Evolutionary conservation across 2,797 vertebrate species (phyloP), one percentile per base, ranked within the genome.

Genomic region (Lacerta bilineata): DNA sequence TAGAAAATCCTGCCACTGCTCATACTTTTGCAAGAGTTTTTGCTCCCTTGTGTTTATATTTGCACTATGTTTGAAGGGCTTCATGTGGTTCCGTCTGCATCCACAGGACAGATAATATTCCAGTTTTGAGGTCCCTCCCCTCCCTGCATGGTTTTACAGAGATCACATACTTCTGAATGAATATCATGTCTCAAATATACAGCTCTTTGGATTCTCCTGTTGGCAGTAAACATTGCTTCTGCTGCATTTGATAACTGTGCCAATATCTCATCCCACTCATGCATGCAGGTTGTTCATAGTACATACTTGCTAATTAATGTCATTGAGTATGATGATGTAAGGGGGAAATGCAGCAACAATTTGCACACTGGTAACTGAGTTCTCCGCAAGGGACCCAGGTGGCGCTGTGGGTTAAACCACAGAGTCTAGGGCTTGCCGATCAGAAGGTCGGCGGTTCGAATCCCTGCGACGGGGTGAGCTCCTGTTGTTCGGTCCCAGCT

Each of bases 351-450:
- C 91, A 93, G 83, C 87, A 82, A 85, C 84, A 66, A 85, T 94
- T 90, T 91, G 90, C 87, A 87, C 85, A 9, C 86, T 88, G 87
- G 82, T 94, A 92, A 92, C 84, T 87, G 68, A 92, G 92, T 91
- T 92, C 83, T 90, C 91, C n/a, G n/a, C n/a, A n/a, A n/a, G n/a
- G n/a, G n/a, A n/a, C n/a, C n/a, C n/a, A n/a, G n/a, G n/a, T n/a
- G n/a, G n/a, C n/a, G n/a, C n/a, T n/a, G n/a, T n/a, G n/a, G n/a
- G n/a, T n/a, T n/a, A n/a, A n/a, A n/a, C n/a, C n/a, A n/a, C n/a
- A n/a, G n/a, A n/a, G n/a, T n/a, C n/a, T n/a, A n/a, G n/a, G n/a
- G n/a, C n/a, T n/a, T n/a, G n/a, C n/a, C n/a, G n/a, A n/a, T n/a
- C n/a, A n/a, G n/a, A n/a, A n/a, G n/a, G n/a, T n/a, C n/a, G n/a